phyloP scores from a whole-genome alignment of 2,797 vertebrate genomes.

The Eremophila alpestris region DNA sequence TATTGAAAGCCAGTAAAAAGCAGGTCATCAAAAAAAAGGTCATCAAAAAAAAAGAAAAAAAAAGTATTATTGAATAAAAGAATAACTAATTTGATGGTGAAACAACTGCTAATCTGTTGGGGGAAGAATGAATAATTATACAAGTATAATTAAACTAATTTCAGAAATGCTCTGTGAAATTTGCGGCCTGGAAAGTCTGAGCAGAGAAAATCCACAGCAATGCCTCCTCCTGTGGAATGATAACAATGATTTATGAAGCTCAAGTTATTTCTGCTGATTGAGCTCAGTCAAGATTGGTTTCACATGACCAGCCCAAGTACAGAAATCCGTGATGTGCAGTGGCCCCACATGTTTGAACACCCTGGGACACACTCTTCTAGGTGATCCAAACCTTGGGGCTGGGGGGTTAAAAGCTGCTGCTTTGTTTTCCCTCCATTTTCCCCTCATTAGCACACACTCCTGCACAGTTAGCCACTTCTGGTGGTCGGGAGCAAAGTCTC shows the following conservation, averaged over 20 bases:
- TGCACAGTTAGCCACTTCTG: conserved; percentile 73
- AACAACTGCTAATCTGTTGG: not conserved
- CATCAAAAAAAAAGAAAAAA: too few relatives aligned
- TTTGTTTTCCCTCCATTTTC: conserved; percentile 49
- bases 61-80: not conserved
- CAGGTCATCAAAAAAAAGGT: conserved; percentile 24
- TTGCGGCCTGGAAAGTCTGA: conserved; percentile 53
- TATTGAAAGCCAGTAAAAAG: not conserved
- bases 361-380: conserved; percentile 44
- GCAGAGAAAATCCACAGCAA: conserved; percentile 55
- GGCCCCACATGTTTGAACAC: conserved; percentile 55
- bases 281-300: conserved; percentile 71
- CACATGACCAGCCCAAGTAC: conserved; percentile 66
- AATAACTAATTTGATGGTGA: not conserved
- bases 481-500: conserved; percentile 65
- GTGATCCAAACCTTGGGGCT: conserved; percentile 38
- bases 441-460: conserved; percentile 74
- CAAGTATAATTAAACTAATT: conserved; percentile 30
- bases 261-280: conserved; percentile 70
- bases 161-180: conserved; percentile 53
- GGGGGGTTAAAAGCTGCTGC: conserved; percentile 7
- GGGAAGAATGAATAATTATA: conserved; percentile 7
- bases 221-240: conserved; percentile 68
- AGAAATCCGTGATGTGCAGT: conserved; percentile 11
- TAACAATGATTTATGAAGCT: conserved; percentile 76